A percentile compares a stretch with the other conserved stretches of the same genome.
Evolutionary conservation across 2,888 invertebrate genomes (phyloP).

Genomic region (Drosophila nigritarsus): DNA sequence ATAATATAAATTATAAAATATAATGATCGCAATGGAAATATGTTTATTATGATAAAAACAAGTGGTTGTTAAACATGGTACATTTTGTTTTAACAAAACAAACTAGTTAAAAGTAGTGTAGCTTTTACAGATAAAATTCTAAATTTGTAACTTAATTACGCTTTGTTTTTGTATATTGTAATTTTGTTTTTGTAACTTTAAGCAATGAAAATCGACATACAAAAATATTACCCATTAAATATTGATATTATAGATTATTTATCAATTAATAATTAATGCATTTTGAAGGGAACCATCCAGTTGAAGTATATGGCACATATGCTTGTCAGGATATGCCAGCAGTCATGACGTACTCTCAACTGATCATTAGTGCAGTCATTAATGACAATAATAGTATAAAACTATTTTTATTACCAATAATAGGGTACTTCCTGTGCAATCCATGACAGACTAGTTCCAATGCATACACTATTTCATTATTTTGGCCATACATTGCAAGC

Average conservation of each 20-base stretch:
- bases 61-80: background rate
- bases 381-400: slow-evolving; percentile 38
- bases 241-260: background rate
- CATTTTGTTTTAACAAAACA: background rate
- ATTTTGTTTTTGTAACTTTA: background rate
- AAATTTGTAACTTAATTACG: no score
- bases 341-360: slow-evolving; percentile 13
- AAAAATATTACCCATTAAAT: background rate
- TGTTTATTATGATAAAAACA: background rate
- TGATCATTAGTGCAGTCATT: slow-evolving; percentile 36
- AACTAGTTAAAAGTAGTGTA: background rate
- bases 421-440: slow-evolving; percentile 55
- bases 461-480: no score
- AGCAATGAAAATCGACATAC: background rate
- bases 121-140: no score
- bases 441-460: slow-evolving; percentile 15
- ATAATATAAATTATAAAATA: no score
- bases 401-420: slow-evolving; percentile 46
- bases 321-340: slow-evolving; percentile 21
- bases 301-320: background rate
- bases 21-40: background rate
- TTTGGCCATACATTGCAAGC: no score
- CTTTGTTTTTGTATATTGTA: no score
- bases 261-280: background rate
- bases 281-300: background rate